Percentiles rank a stretch among this genome's conserved stretches.
phyloP scores from a whole-genome alignment of 2,113 vertebrate species.

The Pseudopipra pipra region DNA sequence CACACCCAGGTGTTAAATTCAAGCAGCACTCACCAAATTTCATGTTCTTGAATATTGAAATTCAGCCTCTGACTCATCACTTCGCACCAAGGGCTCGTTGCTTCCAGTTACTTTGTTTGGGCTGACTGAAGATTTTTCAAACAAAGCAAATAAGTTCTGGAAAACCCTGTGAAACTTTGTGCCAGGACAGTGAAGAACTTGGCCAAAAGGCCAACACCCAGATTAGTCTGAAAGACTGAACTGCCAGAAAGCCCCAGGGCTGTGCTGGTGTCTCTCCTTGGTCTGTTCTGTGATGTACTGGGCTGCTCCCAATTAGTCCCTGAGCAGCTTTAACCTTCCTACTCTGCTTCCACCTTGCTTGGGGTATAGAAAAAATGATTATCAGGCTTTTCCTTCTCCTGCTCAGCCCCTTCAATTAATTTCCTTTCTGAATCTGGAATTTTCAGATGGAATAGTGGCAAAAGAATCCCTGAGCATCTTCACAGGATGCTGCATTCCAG shows the following conservation, averaged over 20 bases:
- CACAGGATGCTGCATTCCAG: neutral
- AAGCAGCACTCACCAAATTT: neutral
- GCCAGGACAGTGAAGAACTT: neutral
- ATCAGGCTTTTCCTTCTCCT: neutral
- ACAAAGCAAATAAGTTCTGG: neutral
- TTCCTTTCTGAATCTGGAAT: neutral
- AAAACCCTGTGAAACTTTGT: neutral
- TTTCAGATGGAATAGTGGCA: neutral
- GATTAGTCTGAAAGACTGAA: neutral
- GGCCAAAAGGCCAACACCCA: neutral
- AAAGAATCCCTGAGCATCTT: neutral
- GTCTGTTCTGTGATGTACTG: neutral
- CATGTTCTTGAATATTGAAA: neutral
- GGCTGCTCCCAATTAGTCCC: neutral
- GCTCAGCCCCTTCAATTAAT: neutral
- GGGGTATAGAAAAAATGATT: fast-evolving
- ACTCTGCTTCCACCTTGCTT: neutral
- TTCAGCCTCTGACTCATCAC: neutral
- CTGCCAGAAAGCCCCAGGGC: neutral
- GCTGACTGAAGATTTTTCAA: neutral
- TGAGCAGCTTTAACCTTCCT: neutral
- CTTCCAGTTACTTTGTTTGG: neutral
- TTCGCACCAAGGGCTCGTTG: neutral
- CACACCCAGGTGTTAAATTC: neutral
- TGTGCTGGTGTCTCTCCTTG: neutral